A percentile compares a stretch with the other conserved stretches of the same genome.
phyloP scores from a whole-genome alignment of 2,113 vertebrate species.

The Steatornis caripensis region DNA sequence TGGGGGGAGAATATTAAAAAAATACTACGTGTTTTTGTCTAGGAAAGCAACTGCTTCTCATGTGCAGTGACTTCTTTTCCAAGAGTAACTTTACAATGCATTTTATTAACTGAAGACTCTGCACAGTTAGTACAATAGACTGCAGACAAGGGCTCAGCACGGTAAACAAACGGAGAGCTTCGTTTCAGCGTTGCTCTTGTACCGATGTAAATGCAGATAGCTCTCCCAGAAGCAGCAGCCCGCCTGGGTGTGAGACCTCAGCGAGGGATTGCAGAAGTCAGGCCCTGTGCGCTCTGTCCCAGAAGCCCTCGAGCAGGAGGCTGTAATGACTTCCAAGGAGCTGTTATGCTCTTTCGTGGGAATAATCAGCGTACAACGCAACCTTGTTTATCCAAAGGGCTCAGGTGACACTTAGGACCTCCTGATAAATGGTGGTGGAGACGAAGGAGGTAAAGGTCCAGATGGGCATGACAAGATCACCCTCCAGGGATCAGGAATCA shows the following conservation, averaged over 20 bases:
- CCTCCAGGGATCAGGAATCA: not conserved
- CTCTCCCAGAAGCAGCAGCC: not conserved
- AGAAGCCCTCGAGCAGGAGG: not conserved
- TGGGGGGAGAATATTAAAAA: not conserved
- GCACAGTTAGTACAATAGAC: not conserved
- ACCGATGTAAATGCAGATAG: not conserved
- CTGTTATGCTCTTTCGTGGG: constrained; percentile 23
- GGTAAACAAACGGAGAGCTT: not conserved
- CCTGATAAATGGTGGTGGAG: not conserved
- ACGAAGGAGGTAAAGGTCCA: constrained; percentile 7
- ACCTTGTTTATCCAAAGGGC: constrained; percentile 31
- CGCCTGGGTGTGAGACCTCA: not conserved
- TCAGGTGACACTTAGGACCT: constrained; percentile 41
- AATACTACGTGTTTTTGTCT: constrained; percentile 7
- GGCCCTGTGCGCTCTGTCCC: not conserved
- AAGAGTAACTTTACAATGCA: constrained; percentile 26
- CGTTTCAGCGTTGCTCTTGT: not conserved
- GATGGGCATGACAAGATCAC: not conserved
- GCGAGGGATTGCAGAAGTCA: not conserved
- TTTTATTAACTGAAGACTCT: not conserved
- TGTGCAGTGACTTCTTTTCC: not conserved
- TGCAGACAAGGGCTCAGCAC: not conserved
- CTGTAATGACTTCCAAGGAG: constrained; percentile 39
- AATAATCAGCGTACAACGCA: constrained; percentile 31
- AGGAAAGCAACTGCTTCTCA: constrained; percentile 11